phyloP scores from a whole-genome alignment of 2,797 vertebrate genomes.

The Myotis findleyi region DNA sequence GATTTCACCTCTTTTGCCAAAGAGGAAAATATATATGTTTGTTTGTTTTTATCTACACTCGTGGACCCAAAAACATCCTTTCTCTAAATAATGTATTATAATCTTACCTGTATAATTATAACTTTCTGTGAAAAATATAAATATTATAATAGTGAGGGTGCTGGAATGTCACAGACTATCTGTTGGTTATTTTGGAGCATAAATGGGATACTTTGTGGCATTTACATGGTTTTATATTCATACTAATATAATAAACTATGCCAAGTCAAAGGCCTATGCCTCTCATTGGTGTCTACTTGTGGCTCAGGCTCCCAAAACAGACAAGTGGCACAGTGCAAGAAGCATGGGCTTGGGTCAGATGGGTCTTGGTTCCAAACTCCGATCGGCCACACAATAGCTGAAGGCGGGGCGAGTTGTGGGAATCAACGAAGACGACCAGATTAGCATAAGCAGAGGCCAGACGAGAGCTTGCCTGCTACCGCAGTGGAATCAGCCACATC shows the following conservation, averaged over 20 bases:
- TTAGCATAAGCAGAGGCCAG: background rate
- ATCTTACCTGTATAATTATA: conserved; percentile 31
- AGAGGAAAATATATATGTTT: conserved; percentile 50
- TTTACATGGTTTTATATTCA: conserved; percentile 64
- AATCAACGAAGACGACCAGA: background rate
- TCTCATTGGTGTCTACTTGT: background rate
- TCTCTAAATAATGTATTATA: conserved; percentile 32
- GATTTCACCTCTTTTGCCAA: conserved; percentile 72
- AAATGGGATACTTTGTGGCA: conserved; percentile 19
- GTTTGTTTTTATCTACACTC: conserved; percentile 18
- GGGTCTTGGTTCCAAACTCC: background rate
- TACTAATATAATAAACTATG: conserved; percentile 72
- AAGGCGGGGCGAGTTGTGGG: background rate
- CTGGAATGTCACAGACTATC: conserved; percentile 6
- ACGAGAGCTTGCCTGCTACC: background rate
- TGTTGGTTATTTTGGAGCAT: background rate
- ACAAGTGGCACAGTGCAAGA: background rate
- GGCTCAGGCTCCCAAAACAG: background rate
- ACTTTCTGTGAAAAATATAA: conserved; percentile 57
- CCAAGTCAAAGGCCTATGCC: background rate
- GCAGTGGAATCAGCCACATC: background rate
- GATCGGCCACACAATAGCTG: too few relatives aligned
- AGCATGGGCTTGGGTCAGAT: background rate
- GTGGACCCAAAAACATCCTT: conserved; percentile 66
- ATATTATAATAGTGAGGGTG: conserved; percentile 50